Percentiles rank a stretch among this genome's conserved stretches.
These are phyloP conservation scores for Drosophila anomalipes DNA, from an alignment of 2,888 invertebrate genomes.

Conservation along the genomic window DNA sequence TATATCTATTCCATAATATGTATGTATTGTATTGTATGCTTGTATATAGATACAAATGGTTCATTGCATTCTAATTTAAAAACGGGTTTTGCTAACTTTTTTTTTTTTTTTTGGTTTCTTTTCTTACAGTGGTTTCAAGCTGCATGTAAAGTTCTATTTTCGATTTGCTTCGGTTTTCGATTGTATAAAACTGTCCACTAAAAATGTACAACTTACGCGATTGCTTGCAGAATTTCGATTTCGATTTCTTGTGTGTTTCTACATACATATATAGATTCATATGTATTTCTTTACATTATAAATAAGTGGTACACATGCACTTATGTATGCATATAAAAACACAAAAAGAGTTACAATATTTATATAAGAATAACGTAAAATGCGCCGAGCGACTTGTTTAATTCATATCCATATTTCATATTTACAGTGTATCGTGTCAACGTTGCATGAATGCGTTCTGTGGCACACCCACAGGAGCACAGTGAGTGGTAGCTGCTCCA, in stretches of 20 bases:
- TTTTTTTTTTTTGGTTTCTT: not conserved
- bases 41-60: constrained; percentile 30
- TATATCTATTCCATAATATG: constrained; percentile 18
- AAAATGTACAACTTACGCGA: constrained; percentile 69
- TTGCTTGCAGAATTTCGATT: constrained; percentile 66
- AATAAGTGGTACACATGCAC: constrained; percentile 5
- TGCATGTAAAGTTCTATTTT: constrained; percentile 15
- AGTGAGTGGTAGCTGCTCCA: constrained; percentile 3
- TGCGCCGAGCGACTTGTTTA: constrained; percentile 14
- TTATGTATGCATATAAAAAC: constrained; percentile 26
- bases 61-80: constrained; percentile 44
- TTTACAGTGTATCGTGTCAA: constrained; percentile 46
- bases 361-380: constrained; percentile 60
- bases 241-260: constrained; percentile 15
- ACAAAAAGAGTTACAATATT: constrained; percentile 73
- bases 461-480: constrained; percentile 2
- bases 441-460: constrained; percentile 25
- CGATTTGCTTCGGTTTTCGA: constrained; percentile 11
- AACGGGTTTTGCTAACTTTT: constrained; percentile 33
- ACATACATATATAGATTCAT: constrained; percentile 27
- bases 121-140: constrained; percentile 46
- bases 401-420: constrained; percentile 18
- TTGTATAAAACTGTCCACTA: constrained; percentile 71
- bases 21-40: constrained; percentile 24
- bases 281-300: constrained; percentile 4